Evolutionary conservation across 2,113 vertebrate species (phyloP).

Genomic region (Diglossa brunneiventris): DNA sequence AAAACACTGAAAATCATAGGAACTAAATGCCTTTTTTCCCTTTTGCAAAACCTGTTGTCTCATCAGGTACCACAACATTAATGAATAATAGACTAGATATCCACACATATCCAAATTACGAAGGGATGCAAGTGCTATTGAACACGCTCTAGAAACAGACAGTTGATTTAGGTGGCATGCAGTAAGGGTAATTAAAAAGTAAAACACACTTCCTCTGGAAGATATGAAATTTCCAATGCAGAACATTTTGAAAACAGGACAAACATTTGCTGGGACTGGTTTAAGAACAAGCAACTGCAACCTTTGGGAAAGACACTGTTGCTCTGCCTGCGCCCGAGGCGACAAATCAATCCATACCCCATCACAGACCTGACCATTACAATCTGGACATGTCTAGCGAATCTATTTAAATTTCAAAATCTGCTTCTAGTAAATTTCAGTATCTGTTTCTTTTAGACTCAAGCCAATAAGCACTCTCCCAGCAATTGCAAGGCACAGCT

Average conservation of each 20-base stretch:
- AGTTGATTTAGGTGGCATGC: not conserved
- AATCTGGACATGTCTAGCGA: not conserved
- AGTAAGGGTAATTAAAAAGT: not conserved
- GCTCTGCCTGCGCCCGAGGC: not conserved
- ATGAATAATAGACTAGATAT: not conserved
- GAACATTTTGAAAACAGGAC: not conserved
- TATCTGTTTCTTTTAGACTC: not conserved
- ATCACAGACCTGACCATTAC: not conserved
- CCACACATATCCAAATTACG: not conserved
- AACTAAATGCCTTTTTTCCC: not conserved
- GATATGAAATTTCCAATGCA: not conserved
- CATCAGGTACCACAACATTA: not conserved
- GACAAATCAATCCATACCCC: not conserved
- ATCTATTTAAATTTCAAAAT: not conserved
- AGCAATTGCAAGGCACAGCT: not conserved
- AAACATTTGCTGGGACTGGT: not conserved
- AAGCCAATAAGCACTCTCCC: not conserved
- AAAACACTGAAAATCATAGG: not conserved
- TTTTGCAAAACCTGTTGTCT: not conserved
- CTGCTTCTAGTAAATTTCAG: not conserved
- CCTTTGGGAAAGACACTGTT: not conserved
- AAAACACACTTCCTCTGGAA: not conserved
- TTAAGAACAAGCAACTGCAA: not conserved
- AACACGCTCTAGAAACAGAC: not conserved
- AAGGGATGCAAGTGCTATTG: not conserved